Evolutionary conservation across 2,888 invertebrate genomes (phyloP).

Genomic region (Platycheirus albimanus): DNA sequence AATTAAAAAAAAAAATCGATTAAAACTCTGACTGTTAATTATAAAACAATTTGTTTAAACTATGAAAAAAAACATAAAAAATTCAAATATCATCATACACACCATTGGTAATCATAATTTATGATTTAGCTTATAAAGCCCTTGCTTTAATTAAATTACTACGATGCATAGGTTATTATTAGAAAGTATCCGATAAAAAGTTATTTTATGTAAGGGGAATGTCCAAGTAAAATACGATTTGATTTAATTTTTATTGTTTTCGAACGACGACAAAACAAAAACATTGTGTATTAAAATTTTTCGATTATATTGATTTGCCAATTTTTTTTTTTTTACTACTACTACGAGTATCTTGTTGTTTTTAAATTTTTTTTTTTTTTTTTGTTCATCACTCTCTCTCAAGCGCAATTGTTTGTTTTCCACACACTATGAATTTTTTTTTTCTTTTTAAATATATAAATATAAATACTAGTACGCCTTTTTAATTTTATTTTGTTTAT

Average conservation of each 20-base stretch:
- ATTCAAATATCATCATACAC: conserved; percentile 75
- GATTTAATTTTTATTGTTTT: conserved; percentile 69
- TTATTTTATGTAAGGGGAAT: conserved; percentile 75
- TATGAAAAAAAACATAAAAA: conserved; percentile 54
- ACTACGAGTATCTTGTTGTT: too few relatives aligned
- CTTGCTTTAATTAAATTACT: conserved; percentile 69
- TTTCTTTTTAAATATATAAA: too few relatives aligned
- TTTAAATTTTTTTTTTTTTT: too few relatives aligned
- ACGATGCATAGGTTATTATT: conserved; percentile 73
- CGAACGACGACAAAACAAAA: too few relatives aligned
- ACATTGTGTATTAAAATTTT: conserved; percentile 63
- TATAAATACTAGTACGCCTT: conserved; percentile 54
- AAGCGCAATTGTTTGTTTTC: conserved; percentile 51
- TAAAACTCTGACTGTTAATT: conserved; percentile 83
- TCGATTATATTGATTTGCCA: conserved; percentile 55
- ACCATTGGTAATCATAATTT: conserved; percentile 72
- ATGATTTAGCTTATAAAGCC: conserved; percentile 76
- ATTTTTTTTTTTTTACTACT: too few relatives aligned
- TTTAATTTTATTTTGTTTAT: conserved; percentile 30
- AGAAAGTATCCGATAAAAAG: conserved; percentile 68
- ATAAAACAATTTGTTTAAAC: conserved; percentile 82
- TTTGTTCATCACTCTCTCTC: too few relatives aligned
- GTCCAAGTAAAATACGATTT: conserved; percentile 76
- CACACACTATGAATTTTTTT: conserved; percentile 54
- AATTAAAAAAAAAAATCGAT: conserved; percentile 78